Conservation (phyloP, 92 coral and sea anemone genomes). For the Hydrozoanthus gracilis region DNA sequence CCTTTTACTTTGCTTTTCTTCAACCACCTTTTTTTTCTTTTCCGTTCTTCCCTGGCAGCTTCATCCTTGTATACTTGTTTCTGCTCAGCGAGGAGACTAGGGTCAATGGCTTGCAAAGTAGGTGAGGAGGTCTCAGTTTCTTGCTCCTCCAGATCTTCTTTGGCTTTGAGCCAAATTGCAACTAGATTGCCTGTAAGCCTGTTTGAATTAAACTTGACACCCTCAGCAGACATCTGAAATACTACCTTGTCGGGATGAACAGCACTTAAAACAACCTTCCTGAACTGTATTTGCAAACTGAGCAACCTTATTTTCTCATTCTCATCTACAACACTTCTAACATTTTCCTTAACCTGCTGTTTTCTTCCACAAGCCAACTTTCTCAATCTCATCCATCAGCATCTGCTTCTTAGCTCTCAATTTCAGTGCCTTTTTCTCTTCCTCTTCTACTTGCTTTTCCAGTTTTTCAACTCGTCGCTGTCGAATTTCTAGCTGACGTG, state of each 20-base stretch:
- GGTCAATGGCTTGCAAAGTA: background rate
- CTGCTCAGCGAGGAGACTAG: background rate
- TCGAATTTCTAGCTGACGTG: background rate
- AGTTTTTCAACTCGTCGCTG: background rate
- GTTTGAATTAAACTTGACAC: slow-evolving; percentile 1
- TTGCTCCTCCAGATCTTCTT: background rate
- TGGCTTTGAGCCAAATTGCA: slow-evolving; percentile 2
- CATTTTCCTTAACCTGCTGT: slow-evolving; percentile 22
- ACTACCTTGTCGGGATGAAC: slow-evolving; percentile 24
- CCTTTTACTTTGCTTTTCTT: background rate
- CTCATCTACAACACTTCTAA: background rate
- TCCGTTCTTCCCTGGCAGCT: background rate
- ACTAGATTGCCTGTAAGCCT: slow-evolving; percentile 11
- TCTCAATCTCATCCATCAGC: slow-evolving; percentile 40
- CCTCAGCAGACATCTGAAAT: slow-evolving; percentile 24
- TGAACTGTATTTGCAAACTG: slow-evolving; percentile 42
- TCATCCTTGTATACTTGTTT: background rate
- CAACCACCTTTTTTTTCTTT: slow-evolving; percentile 10
- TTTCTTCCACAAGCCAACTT: slow-evolving; percentile 44
- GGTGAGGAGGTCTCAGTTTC: background rate
- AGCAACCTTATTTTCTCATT: slow-evolving; percentile 17
- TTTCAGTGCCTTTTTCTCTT: slow-evolving; percentile 34
- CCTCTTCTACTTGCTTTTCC: background rate
- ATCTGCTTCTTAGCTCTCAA: slow-evolving; percentile 25
- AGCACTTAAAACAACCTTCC: slow-evolving; percentile 43